phyloP scores from a whole-genome alignment of 2,888 invertebrate species.

The Tromatobia lineatoria region DNA sequence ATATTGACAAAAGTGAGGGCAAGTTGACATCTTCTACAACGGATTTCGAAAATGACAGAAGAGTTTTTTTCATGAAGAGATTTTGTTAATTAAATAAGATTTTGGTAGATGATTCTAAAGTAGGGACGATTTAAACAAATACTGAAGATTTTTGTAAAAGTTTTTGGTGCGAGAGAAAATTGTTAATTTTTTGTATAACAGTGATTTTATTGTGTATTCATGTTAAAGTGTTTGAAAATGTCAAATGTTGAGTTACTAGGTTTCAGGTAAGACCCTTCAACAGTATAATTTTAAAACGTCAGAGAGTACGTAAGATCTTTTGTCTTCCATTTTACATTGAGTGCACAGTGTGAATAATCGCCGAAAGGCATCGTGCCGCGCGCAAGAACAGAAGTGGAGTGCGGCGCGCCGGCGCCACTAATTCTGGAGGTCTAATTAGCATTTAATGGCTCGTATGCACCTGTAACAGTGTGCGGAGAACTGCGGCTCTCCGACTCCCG shows the following conservation, averaged over 20 bases:
- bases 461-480: constrained; percentile 11
- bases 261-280: neutral
- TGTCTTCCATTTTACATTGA: constrained; percentile 3
- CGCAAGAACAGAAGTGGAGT: constrained; percentile 30
- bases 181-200: no score
- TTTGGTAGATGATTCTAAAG: no score
- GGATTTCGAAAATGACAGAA: no score
- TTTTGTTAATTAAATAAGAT: no score
- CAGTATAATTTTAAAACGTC: neutral
- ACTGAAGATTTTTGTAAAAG: no score
- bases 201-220: neutral
- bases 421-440: constrained; percentile 31
- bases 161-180: no score
- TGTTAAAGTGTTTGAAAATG: neutral
- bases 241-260: neutral
- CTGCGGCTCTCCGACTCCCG: neutral
- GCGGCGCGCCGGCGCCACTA: constrained; percentile 27
- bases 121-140: no score
- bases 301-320: neutral
- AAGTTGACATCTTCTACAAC: no score
- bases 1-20: no score
- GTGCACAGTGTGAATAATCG: constrained; percentile 21
- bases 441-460: constrained; percentile 35
- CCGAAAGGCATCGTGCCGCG: constrained; percentile 1
- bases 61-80: no score